These are phyloP conservation scores for Nomia melanderi DNA, from an alignment of 1,140 invertebrate species.

Conservation along the genomic window DNA sequence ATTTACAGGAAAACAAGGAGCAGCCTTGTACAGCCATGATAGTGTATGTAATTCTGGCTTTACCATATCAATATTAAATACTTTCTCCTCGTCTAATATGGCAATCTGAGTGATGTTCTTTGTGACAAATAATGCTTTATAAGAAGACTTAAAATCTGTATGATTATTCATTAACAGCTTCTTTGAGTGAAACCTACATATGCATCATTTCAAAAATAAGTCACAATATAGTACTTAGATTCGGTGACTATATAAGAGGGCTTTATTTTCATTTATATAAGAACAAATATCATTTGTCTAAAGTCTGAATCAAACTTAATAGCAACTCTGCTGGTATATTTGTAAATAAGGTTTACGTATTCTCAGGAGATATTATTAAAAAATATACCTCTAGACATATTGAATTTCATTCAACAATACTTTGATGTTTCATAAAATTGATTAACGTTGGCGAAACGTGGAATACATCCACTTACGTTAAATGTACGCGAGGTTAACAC, in stretches of 20 bases:
- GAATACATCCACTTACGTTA: slow-evolving; percentile 14
- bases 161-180: slow-evolving; percentile 25
- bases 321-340: background rate
- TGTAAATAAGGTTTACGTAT: background rate
- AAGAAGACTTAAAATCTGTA: slow-evolving; percentile 26
- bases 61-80: slow-evolving; percentile 45
- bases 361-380: background rate
- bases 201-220: background rate
- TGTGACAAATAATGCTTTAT: background rate
- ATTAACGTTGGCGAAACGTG: background rate
- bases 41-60: slow-evolving; percentile 70
- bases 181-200: slow-evolving; percentile 47
- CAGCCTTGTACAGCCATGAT: slow-evolving; percentile 85
- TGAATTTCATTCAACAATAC: background rate
- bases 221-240: background rate
- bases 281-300: background rate
- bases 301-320: background rate
- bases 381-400: background rate
- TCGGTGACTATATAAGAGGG: background rate
- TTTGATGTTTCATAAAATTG: background rate
- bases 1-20: slow-evolving; percentile 88
- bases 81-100: slow-evolving; percentile 70
- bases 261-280: slow-evolving; percentile 26
- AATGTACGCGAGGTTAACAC: slow-evolving; percentile 36
- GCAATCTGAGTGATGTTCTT: slow-evolving; percentile 66